Percentiles rank a stretch among this genome's conserved stretches.
Evolutionary conservation across 2,888 invertebrate genomes (phyloP).

Genomic region (Nebria salina): DNA sequence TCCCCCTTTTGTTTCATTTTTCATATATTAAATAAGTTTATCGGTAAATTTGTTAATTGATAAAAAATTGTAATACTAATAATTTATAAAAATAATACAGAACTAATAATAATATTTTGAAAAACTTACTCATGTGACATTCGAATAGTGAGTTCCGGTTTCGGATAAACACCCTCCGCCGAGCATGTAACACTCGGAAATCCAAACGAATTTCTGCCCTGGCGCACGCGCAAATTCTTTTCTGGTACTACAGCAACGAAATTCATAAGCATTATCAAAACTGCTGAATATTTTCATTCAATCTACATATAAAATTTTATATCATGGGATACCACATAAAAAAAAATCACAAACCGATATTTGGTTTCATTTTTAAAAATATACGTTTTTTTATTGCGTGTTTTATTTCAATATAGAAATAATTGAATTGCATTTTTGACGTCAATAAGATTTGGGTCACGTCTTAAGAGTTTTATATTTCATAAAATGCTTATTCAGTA

Average conservation of each 20-base stretch:
- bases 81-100: no score
- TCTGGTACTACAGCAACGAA: conserved; percentile 64
- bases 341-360: not conserved
- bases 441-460: not conserved
- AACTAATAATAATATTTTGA: no score
- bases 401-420: not conserved
- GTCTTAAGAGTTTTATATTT: not conserved
- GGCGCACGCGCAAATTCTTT: conserved; percentile 66
- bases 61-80: no score
- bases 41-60: no score
- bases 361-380: no score
- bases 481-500: not conserved
- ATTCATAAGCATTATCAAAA: not conserved
- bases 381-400: no score
- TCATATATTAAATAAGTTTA: no score
- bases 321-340: not conserved
- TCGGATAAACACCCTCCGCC: conserved; percentile 70
- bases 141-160: conserved; percentile 67
- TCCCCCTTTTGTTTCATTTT: no score
- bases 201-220: conserved; percentile 67
- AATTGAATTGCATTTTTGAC: not conserved
- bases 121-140: conserved; percentile 56
- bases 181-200: conserved; percentile 67
- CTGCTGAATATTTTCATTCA: not conserved
- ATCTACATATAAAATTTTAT: not conserved